These are phyloP conservation scores for Hirundo rustica DNA, from an alignment of 2,797 vertebrate species.

Conservation along the genomic window DNA sequence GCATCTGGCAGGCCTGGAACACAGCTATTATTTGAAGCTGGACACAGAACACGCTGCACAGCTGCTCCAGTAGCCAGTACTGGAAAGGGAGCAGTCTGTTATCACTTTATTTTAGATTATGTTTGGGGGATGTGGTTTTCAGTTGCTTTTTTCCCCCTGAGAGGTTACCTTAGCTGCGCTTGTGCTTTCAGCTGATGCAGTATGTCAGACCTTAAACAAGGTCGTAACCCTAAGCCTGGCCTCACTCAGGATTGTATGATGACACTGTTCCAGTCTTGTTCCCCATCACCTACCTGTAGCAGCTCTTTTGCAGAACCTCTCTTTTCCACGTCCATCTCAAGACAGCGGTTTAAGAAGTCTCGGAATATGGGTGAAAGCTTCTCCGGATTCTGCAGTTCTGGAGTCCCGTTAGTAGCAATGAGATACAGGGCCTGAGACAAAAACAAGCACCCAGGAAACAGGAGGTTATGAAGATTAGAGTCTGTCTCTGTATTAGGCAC, in stretches of 20 bases:
- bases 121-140: neutral
- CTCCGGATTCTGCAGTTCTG: slow-evolving; percentile 95
- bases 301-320: slow-evolving; percentile 93
- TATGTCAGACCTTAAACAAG: neutral
- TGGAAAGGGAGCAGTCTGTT: neutral
- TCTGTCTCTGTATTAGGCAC: neutral
- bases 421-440: slow-evolving; percentile 90
- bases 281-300: slow-evolving; percentile 82
- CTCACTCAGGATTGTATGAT: neutral
- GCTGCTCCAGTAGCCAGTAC: neutral
- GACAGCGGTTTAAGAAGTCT: slow-evolving; percentile 92
- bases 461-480: neutral
- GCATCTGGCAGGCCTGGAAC: neutral
- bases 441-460: neutral
- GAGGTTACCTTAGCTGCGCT: neutral
- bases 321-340: slow-evolving; percentile 98
- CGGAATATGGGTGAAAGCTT: slow-evolving; percentile 89
- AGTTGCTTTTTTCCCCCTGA: neutral
- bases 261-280: neutral
- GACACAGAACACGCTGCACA: neutral
- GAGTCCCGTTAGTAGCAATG: slow-evolving; percentile 95
- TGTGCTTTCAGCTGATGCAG: neutral
- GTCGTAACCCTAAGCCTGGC: neutral
- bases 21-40: neutral
- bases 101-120: neutral